Conservation (phyloP, 2,797 vertebrate species). For the Propithecus perrieri region DNA sequence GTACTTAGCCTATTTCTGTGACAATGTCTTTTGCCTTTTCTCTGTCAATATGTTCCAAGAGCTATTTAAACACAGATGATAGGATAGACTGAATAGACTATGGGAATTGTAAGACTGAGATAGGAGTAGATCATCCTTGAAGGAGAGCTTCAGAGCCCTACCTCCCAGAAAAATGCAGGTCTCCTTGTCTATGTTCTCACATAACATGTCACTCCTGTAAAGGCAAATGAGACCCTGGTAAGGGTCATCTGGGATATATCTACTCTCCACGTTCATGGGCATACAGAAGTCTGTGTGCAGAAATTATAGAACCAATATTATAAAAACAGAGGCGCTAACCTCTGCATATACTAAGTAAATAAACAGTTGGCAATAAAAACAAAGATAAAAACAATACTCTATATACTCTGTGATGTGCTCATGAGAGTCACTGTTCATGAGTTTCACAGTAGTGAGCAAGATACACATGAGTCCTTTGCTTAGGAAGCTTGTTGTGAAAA, state of each 20-base stretch:
- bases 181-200: background rate
- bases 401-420: background rate
- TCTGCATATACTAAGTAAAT: background rate
- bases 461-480: background rate
- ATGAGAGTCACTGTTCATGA: background rate
- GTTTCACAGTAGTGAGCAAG: background rate
- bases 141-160: background rate
- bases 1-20: background rate
- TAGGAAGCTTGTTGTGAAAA: background rate
- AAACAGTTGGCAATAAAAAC: background rate
- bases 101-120: accelerated
- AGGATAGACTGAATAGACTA: background rate
- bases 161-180: background rate
- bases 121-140: background rate
- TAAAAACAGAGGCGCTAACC: background rate
- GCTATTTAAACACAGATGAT: background rate
- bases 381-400: background rate
- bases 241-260: background rate
- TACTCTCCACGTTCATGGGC: background rate
- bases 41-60: background rate
- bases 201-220: background rate
- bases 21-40: background rate
- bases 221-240: no score
- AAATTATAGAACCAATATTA: background rate
- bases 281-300: background rate